A percentile compares a stretch with the other conserved stretches of the same genome.
Conservation (phyloP, 2,113 vertebrate species). For the Pungitius pungitius region DNA sequence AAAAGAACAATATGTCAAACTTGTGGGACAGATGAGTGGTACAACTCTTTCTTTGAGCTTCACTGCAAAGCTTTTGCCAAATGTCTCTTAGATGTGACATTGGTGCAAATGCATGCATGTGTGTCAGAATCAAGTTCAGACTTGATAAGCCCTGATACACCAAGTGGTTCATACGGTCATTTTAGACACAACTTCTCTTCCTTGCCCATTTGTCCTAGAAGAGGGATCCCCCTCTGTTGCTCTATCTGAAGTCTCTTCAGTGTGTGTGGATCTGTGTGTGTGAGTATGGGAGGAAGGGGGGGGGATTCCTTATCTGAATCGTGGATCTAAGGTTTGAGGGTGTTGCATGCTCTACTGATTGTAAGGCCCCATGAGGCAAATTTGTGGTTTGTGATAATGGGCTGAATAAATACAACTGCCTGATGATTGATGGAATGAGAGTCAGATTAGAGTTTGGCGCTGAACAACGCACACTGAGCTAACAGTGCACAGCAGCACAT, state of each 20-base stretch:
- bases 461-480: background rate
- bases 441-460: background rate
- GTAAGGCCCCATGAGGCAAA: background rate
- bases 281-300: too few relatives aligned
- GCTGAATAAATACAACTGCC: background rate
- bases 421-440: background rate
- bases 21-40: background rate
- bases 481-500: background rate
- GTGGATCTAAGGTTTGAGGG: background rate
- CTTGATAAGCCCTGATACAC: slow-evolving; percentile 11
- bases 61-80: background rate
- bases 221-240: background rate
- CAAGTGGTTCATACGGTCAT: background rate
- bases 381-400: background rate
- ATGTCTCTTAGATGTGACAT: background rate
- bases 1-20: background rate
- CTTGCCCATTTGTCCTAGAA: background rate
- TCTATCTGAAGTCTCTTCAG: background rate
- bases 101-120: background rate
- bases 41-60: slow-evolving; percentile 8
- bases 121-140: background rate
- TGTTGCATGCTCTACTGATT: background rate
- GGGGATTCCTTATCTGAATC: too few relatives aligned
- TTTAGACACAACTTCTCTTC: background rate
- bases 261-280: too few relatives aligned